Conservation (phyloP, 2,888 invertebrate genomes). For the Cremastinae sp. region DNA sequence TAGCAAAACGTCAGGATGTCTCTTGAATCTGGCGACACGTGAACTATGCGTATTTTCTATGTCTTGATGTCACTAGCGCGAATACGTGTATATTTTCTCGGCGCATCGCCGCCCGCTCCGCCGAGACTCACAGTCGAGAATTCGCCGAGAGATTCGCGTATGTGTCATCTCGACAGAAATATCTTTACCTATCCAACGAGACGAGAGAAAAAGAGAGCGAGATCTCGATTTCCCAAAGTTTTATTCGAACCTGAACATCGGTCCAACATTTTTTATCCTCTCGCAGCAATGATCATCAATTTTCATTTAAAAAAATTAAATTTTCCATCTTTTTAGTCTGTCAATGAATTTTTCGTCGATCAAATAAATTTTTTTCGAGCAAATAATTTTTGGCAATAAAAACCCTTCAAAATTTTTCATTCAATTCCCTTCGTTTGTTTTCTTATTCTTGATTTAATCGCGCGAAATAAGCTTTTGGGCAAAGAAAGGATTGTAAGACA, state of each 20-base stretch:
- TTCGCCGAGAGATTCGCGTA: slow-evolving; percentile 36
- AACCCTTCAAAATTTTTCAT: too few species aligned
- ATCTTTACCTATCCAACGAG: slow-evolving; percentile 67
- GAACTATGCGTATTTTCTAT: background rate
- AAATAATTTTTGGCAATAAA: too few species aligned
- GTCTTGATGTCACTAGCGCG: background rate
- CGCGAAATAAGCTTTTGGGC: too few species aligned
- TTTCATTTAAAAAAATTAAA: too few species aligned
- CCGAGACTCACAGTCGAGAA: slow-evolving; percentile 14
- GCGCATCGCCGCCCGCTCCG: slow-evolving; percentile 40
- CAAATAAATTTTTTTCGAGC: too few species aligned
- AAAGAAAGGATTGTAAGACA: too few species aligned
- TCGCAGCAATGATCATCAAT: background rate
- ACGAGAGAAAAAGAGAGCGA: background rate
- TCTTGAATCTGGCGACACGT: slow-evolving; percentile 63
- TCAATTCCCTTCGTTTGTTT: too few species aligned
- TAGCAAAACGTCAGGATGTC: slow-evolving; percentile 66
- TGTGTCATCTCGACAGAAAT: slow-evolving; percentile 72
- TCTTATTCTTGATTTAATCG: too few species aligned
- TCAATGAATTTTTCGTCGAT: too few species aligned
- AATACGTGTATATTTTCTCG: slow-evolving; percentile 35
- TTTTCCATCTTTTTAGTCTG: too few species aligned
- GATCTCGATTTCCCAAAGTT: slow-evolving; percentile 2
- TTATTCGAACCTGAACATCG: background rate
- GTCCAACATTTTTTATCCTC: slow-evolving; percentile 1